Evolutionary conservation across 2,113 vertebrate species (phyloP).

Genomic region (Chloroceryle aenea): DNA sequence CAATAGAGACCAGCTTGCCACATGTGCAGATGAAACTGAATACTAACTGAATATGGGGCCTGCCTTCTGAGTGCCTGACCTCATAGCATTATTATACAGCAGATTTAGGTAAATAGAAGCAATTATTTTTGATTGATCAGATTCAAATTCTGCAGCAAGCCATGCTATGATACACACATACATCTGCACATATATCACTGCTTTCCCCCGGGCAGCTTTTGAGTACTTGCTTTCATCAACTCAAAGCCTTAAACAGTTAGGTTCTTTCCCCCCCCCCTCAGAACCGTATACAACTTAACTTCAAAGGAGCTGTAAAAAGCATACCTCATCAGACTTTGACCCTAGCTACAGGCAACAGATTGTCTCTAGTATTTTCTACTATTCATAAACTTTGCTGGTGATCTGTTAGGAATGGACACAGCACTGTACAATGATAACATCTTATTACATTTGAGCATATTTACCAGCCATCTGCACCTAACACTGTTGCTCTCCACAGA

Average conservation of each 20-base stretch:
- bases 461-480: constrained; percentile 47
- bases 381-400: constrained; percentile 7
- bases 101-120: neutral
- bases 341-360: constrained; percentile 52
- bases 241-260: neutral
- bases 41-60: neutral
- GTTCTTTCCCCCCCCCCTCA: neutral
- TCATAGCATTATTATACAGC: neutral
- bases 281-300: neutral
- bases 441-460: constrained; percentile 18
- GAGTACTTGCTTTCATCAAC: neutral
- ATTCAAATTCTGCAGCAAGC: neutral
- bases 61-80: neutral
- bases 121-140: neutral
- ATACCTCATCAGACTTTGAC: constrained; percentile 53
- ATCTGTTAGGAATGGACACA: constrained; percentile 7
- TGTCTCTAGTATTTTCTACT: constrained; percentile 20
- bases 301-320: neutral
- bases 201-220: neutral
- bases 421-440: constrained; percentile 24
- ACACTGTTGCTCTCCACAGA: neutral
- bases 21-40: neutral
- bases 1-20: neutral
- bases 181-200: neutral
- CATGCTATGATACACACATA: neutral